Base-by-base conservation (phyloP, 1,140 invertebrate species). In the Zaprionus camerounensis region DNA sequence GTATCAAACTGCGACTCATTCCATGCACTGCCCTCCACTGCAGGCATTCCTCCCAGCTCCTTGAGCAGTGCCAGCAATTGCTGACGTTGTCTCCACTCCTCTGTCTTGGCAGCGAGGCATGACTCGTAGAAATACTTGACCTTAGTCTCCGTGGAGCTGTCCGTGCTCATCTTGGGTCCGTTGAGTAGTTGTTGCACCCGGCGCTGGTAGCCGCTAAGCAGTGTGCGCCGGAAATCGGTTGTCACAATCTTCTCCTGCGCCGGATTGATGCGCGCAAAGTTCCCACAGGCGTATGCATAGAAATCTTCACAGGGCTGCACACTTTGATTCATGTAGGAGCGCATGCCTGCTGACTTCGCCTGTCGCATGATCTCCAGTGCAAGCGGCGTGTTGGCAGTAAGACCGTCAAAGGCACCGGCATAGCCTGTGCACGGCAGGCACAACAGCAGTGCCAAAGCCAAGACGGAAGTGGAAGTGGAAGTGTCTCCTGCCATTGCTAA, bases 231-330 rank as follows among this genome's bases (percentile, higher is more conserved):
- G 0, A 95, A 93, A 62, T 95, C 94, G 1, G 93, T 91, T 3
- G 92, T 93, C 84, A 92, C 9, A 86, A 92, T 11, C 93, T 58
- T 65, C 2, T 81, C 73, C 49, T 6, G 1, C 9, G 86, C 86
- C 15, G 83, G 83, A 55, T 81, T 81, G 13, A 92, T 86, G 3
- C 59, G n/a, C 3, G 63, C 78, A 92, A 94, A 96, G 22, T 93
- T 93, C 5, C 95, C 95, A 75, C 95, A 96, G 2, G 95, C 94
- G 74, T 95, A 95, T 26, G 93, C 70, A 80, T 97, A 97, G 91
- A 97, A 97, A 85, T 97, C 95, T 38, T 96, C 93, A 74, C 96
- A 97, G 0, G 96, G 96, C 80, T 95, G 92, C 1, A 95, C 94
- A 1, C 64, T 15, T 1, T 17, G 4, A 7, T 82, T 53, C 26